Evolutionary conservation across 2,113 vertebrate species (phyloP).

Genomic region (Forbesichthys agassizii): DNA sequence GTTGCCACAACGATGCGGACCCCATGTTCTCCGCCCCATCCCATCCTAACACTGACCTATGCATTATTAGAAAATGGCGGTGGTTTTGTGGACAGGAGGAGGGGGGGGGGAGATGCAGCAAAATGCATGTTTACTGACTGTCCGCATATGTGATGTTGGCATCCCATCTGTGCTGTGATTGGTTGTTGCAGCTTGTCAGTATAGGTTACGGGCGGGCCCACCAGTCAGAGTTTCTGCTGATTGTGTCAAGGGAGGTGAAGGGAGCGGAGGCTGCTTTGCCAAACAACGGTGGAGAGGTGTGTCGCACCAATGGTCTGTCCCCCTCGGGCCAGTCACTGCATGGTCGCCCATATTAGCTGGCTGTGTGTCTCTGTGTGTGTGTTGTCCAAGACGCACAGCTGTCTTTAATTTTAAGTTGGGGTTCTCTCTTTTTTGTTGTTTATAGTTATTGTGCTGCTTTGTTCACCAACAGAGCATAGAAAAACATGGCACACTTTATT

Average conservation of each 20-base stretch:
- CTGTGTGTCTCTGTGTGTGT: conserved; percentile 55
- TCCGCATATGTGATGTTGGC: conserved; percentile 67
- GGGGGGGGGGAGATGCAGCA: not conserved
- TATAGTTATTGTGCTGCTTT: conserved; percentile 59
- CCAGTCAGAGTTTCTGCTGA: conserved; percentile 96
- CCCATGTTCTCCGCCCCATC: conserved; percentile 50
- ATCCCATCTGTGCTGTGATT: conserved; percentile 82
- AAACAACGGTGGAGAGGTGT: conserved; percentile 90
- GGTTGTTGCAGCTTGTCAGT: conserved; percentile 94
- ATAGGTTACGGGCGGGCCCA: conserved; percentile 90
- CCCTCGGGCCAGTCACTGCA: conserved; percentile 78
- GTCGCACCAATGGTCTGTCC: conserved; percentile 79
- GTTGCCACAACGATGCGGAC: conserved; percentile 6
- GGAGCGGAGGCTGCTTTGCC: conserved; percentile 89
- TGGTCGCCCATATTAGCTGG: conserved; percentile 59
- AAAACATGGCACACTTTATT: conserved; percentile 27
- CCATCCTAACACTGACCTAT: conserved; percentile 54
- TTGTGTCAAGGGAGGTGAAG: conserved; percentile 93
- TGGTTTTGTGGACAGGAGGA: conserved; percentile 8
- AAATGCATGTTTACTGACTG: conserved; percentile 44
- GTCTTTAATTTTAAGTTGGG: conserved; percentile 22
- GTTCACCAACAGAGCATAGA: conserved; percentile 49
- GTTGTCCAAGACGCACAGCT: conserved; percentile 50
- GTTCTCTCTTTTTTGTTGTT: conserved; percentile 29
- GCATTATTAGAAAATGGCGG: conserved; percentile 41